phyloP scores from a whole-genome alignment of 2,113 vertebrate species.

The Cololabis saira region DNA sequence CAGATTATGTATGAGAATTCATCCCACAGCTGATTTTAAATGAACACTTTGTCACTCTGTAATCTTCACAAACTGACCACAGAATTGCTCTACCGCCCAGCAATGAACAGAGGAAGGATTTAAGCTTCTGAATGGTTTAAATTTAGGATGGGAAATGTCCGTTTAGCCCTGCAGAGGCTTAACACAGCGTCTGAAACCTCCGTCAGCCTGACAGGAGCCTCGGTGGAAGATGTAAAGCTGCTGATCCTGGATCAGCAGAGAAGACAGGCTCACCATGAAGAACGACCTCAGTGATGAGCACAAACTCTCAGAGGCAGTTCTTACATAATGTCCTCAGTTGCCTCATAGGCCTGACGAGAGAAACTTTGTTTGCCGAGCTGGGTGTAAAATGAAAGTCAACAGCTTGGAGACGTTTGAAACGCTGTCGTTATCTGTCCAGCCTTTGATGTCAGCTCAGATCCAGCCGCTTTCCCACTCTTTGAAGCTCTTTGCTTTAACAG shows the following conservation, averaged over 20 bases:
- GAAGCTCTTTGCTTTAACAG: slow-evolving; percentile 31
- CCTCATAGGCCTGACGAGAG: not conserved
- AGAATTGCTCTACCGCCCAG: not conserved
- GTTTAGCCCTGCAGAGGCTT: slow-evolving; percentile 24
- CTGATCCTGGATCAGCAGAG: slow-evolving; percentile 42
- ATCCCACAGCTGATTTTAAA: not conserved
- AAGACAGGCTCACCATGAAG: not conserved
- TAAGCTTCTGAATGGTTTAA: slow-evolving; percentile 23
- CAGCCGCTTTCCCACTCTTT: slow-evolving; percentile 28
- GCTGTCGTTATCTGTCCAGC: slow-evolving; percentile 10
- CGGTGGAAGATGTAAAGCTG: slow-evolving; percentile 36
- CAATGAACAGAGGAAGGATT: slow-evolving; percentile 27
- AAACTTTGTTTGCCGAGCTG: slow-evolving; percentile 33
- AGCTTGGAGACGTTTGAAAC: slow-evolving; percentile 18
- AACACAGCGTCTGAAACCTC: slow-evolving; percentile 21
- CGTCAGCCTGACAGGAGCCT: slow-evolving; percentile 32
- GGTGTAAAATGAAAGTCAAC: slow-evolving; percentile 5
- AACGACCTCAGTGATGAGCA: slow-evolving; percentile 6
- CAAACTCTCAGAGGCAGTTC: slow-evolving; percentile 1
- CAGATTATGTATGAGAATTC: not conserved
- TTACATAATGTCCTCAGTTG: slow-evolving; percentile 26
- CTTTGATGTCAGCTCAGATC: slow-evolving; percentile 43
- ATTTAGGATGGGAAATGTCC: slow-evolving; percentile 20
- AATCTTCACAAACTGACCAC: not conserved
- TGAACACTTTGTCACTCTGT: not conserved